Percentiles rank a stretch among this genome's conserved stretches.
Conservation (phyloP, 2,113 vertebrate genomes). For the Heliornis fulica region DNA sequence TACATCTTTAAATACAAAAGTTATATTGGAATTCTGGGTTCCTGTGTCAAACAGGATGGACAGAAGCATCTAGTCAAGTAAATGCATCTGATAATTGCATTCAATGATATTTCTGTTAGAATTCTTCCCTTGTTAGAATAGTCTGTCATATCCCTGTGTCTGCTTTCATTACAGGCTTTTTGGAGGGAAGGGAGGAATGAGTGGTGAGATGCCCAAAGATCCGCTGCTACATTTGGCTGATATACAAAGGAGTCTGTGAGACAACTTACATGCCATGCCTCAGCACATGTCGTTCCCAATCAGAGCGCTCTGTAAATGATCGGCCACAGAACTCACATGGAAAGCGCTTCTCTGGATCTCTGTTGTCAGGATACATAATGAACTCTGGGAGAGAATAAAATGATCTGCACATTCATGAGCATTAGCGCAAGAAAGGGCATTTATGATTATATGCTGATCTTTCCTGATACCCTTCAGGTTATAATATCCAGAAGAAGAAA, state of each 20-base stretch:
- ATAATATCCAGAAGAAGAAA: not conserved
- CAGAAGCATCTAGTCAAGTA: not conserved
- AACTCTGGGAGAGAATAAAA: slow-evolving; percentile 45
- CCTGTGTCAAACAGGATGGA: not conserved
- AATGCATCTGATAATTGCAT: not conserved
- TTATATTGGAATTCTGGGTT: not conserved
- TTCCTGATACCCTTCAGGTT: not conserved
- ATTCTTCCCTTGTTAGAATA: not conserved
- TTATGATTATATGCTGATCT: not conserved
- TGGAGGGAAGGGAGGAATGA: not conserved
- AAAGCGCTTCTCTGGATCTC: slow-evolving; percentile 79
- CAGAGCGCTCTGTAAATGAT: slow-evolving; percentile 85
- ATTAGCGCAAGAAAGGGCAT: not conserved
- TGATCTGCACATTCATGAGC: not conserved
- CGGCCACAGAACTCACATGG: slow-evolving; percentile 94
- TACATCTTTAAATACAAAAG: not conserved
- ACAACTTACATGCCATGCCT: slow-evolving; percentile 92
- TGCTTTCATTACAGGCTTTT: not conserved
- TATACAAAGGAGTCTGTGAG: not conserved
- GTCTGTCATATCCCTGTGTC: not conserved
- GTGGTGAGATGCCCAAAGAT: not conserved
- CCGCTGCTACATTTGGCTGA: not conserved
- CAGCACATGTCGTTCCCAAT: slow-evolving; percentile 92
- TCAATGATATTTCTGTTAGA: not conserved
- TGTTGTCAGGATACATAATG: slow-evolving; percentile 64